phyloP scores from a whole-genome alignment of 1,140 invertebrate genomes.

The Drosophila suzukii region DNA sequence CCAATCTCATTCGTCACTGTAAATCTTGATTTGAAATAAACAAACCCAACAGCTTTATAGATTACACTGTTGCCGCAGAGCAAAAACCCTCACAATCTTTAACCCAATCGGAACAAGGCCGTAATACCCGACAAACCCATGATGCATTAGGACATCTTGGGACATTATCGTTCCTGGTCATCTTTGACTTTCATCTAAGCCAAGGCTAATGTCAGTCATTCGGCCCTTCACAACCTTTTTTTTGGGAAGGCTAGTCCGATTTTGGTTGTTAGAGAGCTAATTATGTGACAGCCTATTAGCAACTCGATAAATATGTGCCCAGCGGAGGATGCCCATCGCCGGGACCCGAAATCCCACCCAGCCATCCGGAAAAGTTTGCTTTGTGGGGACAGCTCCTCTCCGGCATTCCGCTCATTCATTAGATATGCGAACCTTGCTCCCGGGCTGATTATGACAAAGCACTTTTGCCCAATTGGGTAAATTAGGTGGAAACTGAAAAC shows the following conservation, averaged over 20 bases:
- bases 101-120: conserved; percentile 28
- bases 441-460: conserved; percentile 82
- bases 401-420: conserved; percentile 64
- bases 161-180: conserved; percentile 68
- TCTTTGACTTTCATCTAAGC: conserved; percentile 73
- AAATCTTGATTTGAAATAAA: conserved; percentile 26
- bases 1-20: conserved; percentile 35
- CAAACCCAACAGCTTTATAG: conserved; percentile 25
- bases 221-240: conserved; percentile 49
- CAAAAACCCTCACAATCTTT: conserved; percentile 28
- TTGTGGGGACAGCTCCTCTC: conserved; percentile 23
- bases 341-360: conserved; percentile 2
- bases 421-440: conserved; percentile 82
- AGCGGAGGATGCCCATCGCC: conserved; percentile 31
- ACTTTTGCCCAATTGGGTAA: conserved; percentile 82
- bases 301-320: conserved; percentile 82
- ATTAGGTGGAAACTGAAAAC: conserved; percentile 83
- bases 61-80: conserved; percentile 32
- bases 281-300: conserved; percentile 82
- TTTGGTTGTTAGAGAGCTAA: conserved; percentile 74
- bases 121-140: conserved; percentile 12
- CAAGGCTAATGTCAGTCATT: conserved; percentile 69
- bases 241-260: conserved; percentile 32
- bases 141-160: conserved; percentile 60
- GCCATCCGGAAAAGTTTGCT: conserved; percentile 59